Evolutionary conservation across 2,113 vertebrate species (phyloP).

Genomic region (Neofelis nebulosa): DNA sequence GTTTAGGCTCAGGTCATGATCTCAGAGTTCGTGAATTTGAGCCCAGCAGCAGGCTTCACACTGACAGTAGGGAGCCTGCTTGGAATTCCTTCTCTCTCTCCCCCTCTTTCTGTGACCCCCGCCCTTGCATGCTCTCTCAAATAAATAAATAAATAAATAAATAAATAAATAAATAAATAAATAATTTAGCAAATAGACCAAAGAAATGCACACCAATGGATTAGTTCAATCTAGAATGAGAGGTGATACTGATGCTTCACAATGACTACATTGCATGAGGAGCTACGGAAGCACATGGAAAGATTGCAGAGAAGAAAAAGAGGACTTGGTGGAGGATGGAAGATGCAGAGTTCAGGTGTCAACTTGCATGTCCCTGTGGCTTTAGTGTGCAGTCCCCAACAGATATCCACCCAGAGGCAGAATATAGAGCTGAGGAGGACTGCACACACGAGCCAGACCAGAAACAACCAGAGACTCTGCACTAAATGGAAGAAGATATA

Average conservation of each 20-base stretch:
- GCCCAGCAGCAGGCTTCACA: too few relatives aligned
- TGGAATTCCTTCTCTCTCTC: too few relatives aligned
- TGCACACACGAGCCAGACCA: not conserved
- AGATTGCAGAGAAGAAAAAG: not conserved
- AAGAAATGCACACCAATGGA: not conserved
- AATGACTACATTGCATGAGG: fast-evolving
- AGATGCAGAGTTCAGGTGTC: not conserved
- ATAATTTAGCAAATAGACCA: not conserved
- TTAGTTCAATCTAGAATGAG: not conserved
- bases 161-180: too few relatives aligned
- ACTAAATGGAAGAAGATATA: fast-evolving
- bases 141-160: too few relatives aligned
- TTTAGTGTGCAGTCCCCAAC: not conserved
- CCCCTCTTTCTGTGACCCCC: too few relatives aligned
- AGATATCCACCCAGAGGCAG: not conserved
- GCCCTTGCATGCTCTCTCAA: too few relatives aligned
- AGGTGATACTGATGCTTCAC: fast-evolving
- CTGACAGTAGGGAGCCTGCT: too few relatives aligned
- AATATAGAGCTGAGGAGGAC: not conserved
- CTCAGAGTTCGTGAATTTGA: too few relatives aligned
- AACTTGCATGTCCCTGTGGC: not conserved
- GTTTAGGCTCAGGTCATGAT: too few relatives aligned
- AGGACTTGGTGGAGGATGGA: fast-evolving
- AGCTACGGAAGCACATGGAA: not conserved
- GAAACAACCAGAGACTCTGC: not conserved